These are phyloP conservation scores for Bombus impatiens DNA, from an alignment of 1,140 invertebrate genomes.

Conservation along the genomic window DNA sequence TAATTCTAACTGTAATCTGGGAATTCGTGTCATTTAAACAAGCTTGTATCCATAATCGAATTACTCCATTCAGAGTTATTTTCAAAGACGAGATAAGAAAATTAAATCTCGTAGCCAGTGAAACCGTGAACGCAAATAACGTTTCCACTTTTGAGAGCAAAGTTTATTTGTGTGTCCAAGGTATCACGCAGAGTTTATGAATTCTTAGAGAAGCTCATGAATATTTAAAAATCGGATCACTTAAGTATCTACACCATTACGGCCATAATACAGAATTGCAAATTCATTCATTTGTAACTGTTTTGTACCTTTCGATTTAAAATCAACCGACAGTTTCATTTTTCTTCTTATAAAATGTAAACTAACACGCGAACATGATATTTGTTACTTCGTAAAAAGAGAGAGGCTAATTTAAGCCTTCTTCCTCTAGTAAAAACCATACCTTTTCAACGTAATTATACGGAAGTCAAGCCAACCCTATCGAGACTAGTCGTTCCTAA, in stretches of 20 bases:
- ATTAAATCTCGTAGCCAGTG: not conserved
- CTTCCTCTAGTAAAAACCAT: not conserved
- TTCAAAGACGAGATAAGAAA: constrained; percentile 8
- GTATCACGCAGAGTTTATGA: constrained; percentile 5
- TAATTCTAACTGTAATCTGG: not conserved
- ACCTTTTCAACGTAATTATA: no score
- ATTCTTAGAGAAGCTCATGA: not conserved
- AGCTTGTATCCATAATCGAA: not conserved
- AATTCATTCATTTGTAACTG: not conserved
- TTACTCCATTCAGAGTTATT: not conserved
- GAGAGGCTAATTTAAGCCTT: not conserved
- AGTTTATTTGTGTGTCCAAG: not conserved
- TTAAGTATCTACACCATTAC: not conserved
- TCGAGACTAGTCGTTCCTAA: no score
- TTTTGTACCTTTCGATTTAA: not conserved
- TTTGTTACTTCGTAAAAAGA: not conserved
- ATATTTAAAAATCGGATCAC: constrained; percentile 18
- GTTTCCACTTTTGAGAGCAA: not conserved
- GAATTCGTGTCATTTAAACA: not conserved
- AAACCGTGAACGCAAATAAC: not conserved
- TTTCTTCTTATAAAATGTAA: not conserved
- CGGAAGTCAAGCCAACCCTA: no score
- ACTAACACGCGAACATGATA: not conserved
- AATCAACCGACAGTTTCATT: no score
- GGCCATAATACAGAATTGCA: not conserved